Evolutionary conservation across 2,888 invertebrate species (phyloP).

Genomic region (Mesorhabditis sp.): DNA sequence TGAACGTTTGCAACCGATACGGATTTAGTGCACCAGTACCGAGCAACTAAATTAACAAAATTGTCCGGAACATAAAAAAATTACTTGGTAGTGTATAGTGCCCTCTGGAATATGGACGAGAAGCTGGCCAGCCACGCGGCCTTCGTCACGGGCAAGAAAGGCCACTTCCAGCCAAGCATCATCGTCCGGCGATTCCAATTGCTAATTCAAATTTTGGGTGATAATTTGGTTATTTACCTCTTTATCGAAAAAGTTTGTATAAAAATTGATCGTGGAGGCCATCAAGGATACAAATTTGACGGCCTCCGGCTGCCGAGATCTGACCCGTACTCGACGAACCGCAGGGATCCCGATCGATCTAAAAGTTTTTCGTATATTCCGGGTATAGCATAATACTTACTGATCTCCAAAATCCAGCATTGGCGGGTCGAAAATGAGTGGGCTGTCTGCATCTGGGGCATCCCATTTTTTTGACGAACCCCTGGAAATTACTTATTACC

Average conservation of each 20-base stretch:
- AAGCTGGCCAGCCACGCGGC: conserved; percentile 79
- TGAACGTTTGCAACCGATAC: conserved; percentile 83
- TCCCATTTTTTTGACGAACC: background rate
- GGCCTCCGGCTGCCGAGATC: conserved; percentile 20
- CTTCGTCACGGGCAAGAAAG: conserved; percentile 86
- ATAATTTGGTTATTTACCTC: conserved; percentile 14
- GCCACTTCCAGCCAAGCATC: conserved; percentile 94
- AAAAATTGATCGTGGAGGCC: conserved; percentile 30
- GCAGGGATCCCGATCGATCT: conserved; percentile 32
- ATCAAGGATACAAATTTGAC: conserved; percentile 28
- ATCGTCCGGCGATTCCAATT: conserved; percentile 76
- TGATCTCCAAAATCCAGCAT: conserved; percentile 38
- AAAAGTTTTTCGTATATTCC: conserved; percentile 9
- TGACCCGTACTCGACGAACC: conserved; percentile 22
- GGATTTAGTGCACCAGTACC: conserved; percentile 79
- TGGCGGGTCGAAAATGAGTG: conserved; percentile 36
- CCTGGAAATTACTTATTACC: background rate
- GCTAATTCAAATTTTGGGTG: conserved; percentile 63
- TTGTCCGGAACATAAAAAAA: no score
- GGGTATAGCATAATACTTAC: conserved; percentile 14
- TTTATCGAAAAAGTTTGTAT: conserved; percentile 29
- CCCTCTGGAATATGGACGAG: conserved; percentile 92
- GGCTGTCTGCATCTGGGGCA: conserved; percentile 10
- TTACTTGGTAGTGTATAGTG: conserved; percentile 78
- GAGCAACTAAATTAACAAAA: conserved; percentile 57